Percentiles rank a stretch among this genome's conserved stretches.
Evolutionary conservation across 2,888 invertebrate genomes (phyloP).

Genomic region (Pheosia tremula): DNA sequence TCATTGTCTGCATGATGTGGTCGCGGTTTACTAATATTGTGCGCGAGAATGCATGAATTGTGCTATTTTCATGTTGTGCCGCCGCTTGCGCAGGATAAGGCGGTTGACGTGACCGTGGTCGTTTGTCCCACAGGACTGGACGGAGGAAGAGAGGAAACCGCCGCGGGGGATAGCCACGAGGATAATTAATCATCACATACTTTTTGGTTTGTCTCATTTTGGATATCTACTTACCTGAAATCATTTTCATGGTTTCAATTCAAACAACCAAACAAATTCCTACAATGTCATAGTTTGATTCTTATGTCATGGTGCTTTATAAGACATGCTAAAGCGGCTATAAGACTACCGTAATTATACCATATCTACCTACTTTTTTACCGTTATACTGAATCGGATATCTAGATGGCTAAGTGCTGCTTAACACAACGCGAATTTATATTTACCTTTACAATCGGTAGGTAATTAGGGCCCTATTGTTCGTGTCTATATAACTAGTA

Average conservation of each 20-base stretch:
- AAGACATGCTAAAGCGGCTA: no score
- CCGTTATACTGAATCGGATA: no score
- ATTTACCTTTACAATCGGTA: no score
- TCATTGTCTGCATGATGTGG: slow-evolving; percentile 44
- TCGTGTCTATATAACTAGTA: no score
- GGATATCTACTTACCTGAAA: not conserved
- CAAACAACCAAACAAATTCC: no score
- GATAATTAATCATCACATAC: slow-evolving; percentile 83
- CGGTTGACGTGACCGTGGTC: slow-evolving; percentile 31
- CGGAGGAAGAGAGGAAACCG: slow-evolving; percentile 80
- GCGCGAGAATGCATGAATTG: slow-evolving; percentile 31
- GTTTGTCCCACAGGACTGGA: slow-evolving; percentile 73
- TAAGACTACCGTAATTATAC: no score
- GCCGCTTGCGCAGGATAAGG: slow-evolving; percentile 19
- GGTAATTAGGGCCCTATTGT: no score
- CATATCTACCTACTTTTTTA: no score
- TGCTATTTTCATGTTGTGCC: slow-evolving; percentile 23
- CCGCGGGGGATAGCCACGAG: slow-evolving; percentile 83
- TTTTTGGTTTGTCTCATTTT: slow-evolving; percentile 68
- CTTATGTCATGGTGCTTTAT: no score
- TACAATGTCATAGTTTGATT: no score
- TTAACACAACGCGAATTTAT: no score
- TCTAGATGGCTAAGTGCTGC: no score
- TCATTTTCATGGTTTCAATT: not conserved
- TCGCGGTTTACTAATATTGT: slow-evolving; percentile 29